Evolutionary conservation across 2,797 vertebrate species (phyloP).

Genomic region (Geotrypetes seraphini): DNA sequence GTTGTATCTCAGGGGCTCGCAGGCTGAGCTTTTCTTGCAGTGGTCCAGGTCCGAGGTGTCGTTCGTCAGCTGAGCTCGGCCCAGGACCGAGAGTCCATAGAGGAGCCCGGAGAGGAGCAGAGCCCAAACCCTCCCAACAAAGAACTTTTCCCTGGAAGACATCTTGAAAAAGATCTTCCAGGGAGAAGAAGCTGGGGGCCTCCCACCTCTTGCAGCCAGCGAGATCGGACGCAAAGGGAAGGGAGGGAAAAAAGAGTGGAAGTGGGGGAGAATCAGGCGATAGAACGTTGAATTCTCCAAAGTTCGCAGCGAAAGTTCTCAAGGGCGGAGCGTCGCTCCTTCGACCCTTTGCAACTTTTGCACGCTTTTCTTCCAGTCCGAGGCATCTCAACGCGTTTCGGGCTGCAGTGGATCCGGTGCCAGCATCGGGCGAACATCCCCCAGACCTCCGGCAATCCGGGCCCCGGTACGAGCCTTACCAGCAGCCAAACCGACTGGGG

Average conservation of each 20-base stretch:
- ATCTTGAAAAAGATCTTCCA: constrained; percentile 49
- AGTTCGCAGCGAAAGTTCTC: no score
- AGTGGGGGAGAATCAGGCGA: no score
- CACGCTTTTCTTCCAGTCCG: no score
- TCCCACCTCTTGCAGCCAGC: background rate
- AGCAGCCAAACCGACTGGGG: no score
- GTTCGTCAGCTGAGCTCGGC: constrained; percentile 42
- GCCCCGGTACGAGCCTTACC: no score
- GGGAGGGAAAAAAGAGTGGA: no score
- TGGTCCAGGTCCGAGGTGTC: constrained; percentile 43
- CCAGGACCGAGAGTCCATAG: constrained; percentile 23
- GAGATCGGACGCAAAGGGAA: no score
- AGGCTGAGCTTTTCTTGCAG: constrained; percentile 74
- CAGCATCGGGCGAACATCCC: no score
- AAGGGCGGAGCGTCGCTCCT: constrained; percentile 33
- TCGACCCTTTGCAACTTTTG: constrained; percentile 49
- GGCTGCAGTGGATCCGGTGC: no score
- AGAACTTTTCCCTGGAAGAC: constrained; percentile 54
- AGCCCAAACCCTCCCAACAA: constrained; percentile 54
- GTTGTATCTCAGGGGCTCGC: constrained; percentile 73
- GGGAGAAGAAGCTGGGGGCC: background rate
- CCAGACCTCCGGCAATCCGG: no score
- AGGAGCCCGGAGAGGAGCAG: constrained; percentile 31
- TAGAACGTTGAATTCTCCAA: constrained; percentile 12
- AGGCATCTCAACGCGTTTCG: no score